These are phyloP conservation scores for Zapornia atra DNA, from an alignment of 2,113 vertebrate species.

Conservation along the genomic window DNA sequence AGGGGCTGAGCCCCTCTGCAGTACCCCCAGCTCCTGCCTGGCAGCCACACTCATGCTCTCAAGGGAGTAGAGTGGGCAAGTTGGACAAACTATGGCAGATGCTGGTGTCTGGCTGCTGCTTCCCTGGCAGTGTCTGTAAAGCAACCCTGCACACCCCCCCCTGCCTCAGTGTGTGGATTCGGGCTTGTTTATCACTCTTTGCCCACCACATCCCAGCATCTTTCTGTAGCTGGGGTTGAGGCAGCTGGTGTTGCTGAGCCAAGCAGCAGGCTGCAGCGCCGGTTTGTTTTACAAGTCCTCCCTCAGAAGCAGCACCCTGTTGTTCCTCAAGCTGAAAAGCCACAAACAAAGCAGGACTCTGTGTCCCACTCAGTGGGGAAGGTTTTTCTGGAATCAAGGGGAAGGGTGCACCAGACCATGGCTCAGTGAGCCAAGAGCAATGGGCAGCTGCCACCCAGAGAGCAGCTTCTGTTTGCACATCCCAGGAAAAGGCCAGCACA, in stretches of 20 bases:
- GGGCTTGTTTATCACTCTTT: neutral
- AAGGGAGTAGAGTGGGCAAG: neutral
- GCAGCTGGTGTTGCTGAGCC: neutral
- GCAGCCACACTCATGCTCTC: neutral
- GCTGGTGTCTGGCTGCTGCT: neutral
- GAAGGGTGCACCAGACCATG: rapidly evolving
- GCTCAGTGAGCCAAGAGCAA: neutral
- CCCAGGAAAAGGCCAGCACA: neutral
- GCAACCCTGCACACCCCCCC: neutral
- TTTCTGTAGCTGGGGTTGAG: neutral
- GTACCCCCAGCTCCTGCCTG: neutral
- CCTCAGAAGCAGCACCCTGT: neutral
- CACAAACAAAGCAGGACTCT: neutral
- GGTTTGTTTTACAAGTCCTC: neutral
- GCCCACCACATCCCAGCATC: neutral
- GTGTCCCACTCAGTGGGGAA: neutral
- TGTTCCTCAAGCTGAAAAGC: neutral
- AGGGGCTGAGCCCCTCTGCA: neutral
- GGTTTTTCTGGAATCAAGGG: neutral
- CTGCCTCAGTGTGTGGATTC: neutral
- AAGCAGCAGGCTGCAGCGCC: neutral
- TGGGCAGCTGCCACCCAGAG: neutral
- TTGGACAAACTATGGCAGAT: neutral
- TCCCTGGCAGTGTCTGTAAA: neutral
- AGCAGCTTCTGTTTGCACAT: neutral